A percentile compares a stretch with the other conserved stretches of the same genome.
phyloP scores from a whole-genome alignment of 2,888 invertebrate genomes.

The Xestia c-nigrum region DNA sequence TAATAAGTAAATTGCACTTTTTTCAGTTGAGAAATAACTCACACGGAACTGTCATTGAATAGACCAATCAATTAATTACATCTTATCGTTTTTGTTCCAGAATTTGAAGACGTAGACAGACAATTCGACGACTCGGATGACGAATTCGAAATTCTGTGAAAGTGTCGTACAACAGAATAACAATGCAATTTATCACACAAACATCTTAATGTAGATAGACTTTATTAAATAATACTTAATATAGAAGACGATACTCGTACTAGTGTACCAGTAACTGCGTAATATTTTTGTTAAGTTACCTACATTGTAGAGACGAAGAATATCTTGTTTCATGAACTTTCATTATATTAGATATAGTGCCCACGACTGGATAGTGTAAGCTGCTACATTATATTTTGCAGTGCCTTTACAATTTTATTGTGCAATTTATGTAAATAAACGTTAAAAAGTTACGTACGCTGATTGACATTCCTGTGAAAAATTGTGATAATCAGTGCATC shows the following conservation, averaged over 20 bases:
- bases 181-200: slow-evolving; percentile 57
- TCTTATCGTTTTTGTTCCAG: slow-evolving; percentile 83
- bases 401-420: slow-evolving; percentile 75
- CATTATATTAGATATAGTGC: slow-evolving; percentile 41
- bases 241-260: slow-evolving; percentile 57
- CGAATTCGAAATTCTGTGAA: slow-evolving; percentile 95
- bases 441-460: slow-evolving; percentile 50
- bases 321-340: slow-evolving; percentile 30
- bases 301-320: slow-evolving; percentile 32
- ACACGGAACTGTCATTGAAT: not conserved
- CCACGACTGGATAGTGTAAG: slow-evolving; percentile 66
- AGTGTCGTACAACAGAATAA: slow-evolving; percentile 29
- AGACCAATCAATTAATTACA: not conserved
- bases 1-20: not conserved
- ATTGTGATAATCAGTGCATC: slow-evolving; percentile 68
- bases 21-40: not conserved
- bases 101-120: slow-evolving; percentile 91
- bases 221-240: slow-evolving; percentile 52
- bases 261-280: slow-evolving; percentile 58
- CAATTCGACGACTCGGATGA: slow-evolving; percentile 94
- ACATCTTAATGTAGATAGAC: slow-evolving; percentile 55
- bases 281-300: slow-evolving; percentile 56
- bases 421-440: slow-evolving; percentile 65
- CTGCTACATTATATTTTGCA: slow-evolving; percentile 72
- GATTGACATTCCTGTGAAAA: slow-evolving; percentile 70